phyloP scores from a whole-genome alignment of 2,888 invertebrate species.

The Epinotia bilunana region DNA sequence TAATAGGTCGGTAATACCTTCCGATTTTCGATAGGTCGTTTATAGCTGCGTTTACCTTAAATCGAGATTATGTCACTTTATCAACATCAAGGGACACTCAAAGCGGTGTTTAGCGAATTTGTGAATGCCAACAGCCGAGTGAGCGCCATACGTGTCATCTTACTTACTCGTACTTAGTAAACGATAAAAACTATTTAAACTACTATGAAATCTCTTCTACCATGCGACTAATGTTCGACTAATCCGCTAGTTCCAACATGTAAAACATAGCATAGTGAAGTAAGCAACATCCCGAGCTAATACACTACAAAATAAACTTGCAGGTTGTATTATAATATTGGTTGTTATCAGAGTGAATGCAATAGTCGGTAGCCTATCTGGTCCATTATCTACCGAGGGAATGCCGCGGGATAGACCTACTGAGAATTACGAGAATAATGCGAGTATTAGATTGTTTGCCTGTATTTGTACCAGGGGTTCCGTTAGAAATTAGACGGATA shows the following conservation, averaged over 20 bases:
- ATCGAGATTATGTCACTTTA: too few species aligned
- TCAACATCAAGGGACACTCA: too few species aligned
- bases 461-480: constrained; percentile 34
- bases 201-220: neutral
- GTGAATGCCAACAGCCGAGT: too few species aligned
- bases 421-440: constrained; percentile 32
- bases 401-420: constrained; percentile 41
- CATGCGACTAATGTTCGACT: neutral
- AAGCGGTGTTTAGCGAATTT: too few species aligned
- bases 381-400: constrained; percentile 38
- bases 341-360: constrained; percentile 37
- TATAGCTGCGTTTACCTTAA: too few species aligned
- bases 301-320: constrained; percentile 25
- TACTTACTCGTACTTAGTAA: too few species aligned
- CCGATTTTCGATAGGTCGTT: too few species aligned
- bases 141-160: too few species aligned
- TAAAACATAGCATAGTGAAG: neutral
- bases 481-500: constrained; percentile 33
- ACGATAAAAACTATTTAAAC: neutral
- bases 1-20: too few species aligned
- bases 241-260: neutral
- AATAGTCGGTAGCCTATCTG: constrained; percentile 45
- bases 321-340: constrained; percentile 40
- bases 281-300: constrained; percentile 3
- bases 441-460: constrained; percentile 34